A percentile compares a stretch with the other conserved stretches of the same genome.
These are phyloP conservation scores for Embiotoca jacksoni DNA, from an alignment of 2,113 vertebrate genomes.

Conservation along the genomic window DNA sequence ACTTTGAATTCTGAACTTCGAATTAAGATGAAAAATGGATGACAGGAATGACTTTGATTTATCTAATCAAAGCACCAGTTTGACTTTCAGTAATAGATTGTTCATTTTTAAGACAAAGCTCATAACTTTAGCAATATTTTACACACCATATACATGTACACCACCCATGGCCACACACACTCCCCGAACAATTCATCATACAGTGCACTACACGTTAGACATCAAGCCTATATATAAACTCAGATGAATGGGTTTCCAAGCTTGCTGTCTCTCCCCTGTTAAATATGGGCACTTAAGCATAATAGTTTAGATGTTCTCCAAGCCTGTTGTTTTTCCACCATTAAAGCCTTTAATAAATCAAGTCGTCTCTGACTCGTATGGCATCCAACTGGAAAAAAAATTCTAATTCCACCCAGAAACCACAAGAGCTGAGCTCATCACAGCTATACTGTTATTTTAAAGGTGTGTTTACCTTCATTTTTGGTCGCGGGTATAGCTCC, in stretches of 20 bases:
- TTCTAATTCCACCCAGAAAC: constrained; percentile 1
- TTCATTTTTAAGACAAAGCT: background rate
- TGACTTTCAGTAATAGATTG: background rate
- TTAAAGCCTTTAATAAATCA: constrained; percentile 61
- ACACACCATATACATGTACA: background rate
- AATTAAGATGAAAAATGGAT: background rate
- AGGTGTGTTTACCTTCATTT: constrained; percentile 41
- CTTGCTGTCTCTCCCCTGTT: constrained; percentile 45
- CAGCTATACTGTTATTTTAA: constrained; percentile 36
- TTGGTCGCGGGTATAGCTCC: constrained; percentile 37
- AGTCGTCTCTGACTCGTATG: constrained; percentile 51
- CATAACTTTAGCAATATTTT: background rate
- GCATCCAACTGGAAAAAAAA: constrained; percentile 58
- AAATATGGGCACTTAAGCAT: constrained; percentile 66
- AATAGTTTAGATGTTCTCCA: constrained; percentile 66
- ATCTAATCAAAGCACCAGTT: too few species aligned
- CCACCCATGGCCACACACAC: constrained; percentile 9
- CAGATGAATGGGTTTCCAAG: constrained; percentile 52
- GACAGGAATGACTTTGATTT: background rate
- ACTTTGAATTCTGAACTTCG: background rate
- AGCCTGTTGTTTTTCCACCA: constrained; percentile 70
- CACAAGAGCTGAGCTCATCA: constrained; percentile 35
- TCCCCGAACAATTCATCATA: background rate
- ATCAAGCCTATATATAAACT: constrained; percentile 9
- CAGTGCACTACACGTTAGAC: constrained; percentile 27